phyloP scores from a whole-genome alignment of 2,797 vertebrate species.

The Xerus rutilus region DNA sequence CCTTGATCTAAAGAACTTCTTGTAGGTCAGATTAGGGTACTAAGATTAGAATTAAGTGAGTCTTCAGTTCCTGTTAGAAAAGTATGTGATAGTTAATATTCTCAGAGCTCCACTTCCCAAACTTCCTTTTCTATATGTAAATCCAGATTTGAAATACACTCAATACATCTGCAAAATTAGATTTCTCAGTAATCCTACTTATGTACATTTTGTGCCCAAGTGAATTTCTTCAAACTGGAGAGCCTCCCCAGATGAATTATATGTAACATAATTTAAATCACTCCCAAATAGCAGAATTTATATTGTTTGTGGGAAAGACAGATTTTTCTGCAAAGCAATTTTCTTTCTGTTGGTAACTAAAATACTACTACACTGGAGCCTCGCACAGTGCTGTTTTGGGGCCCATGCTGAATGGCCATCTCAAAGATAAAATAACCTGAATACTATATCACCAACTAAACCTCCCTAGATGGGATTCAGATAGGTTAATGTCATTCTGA shows the following conservation, averaged over 20 bases:
- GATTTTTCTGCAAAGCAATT: conserved; percentile 72
- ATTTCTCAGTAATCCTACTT: conserved; percentile 79
- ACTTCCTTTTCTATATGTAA: conserved; percentile 77
- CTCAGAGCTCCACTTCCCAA: conserved; percentile 58
- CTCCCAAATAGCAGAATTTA: conserved; percentile 74
- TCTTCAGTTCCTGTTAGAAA: conserved; percentile 64
- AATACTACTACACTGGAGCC: conserved; percentile 26
- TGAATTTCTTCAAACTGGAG: conserved; percentile 76
- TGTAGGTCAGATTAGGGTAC: conserved; percentile 61
- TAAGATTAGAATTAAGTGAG: conserved; percentile 72
- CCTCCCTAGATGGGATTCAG: conserved; percentile 11
- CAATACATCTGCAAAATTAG: conserved; percentile 74
- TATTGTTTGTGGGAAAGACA: conserved; percentile 70
- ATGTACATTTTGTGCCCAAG: conserved; percentile 78
- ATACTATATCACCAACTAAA: conserved; percentile 57
- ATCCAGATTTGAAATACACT: conserved; percentile 76
- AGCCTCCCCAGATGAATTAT: conserved; percentile 72
- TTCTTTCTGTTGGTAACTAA: conserved; percentile 65
- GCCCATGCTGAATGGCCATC: background rate
- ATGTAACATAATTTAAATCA: conserved; percentile 74
- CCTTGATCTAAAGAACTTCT: conserved; percentile 63
- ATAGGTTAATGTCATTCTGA: background rate
- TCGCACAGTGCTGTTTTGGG: conserved; percentile 44
- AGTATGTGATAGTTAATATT: conserved; percentile 65
- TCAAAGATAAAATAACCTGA: conserved; percentile 45